Percentiles rank a stretch among this genome's conserved stretches.
Evolutionary conservation across 1,140 invertebrate genomes (phyloP).

Genomic region (Procambarus virginalis): DNA sequence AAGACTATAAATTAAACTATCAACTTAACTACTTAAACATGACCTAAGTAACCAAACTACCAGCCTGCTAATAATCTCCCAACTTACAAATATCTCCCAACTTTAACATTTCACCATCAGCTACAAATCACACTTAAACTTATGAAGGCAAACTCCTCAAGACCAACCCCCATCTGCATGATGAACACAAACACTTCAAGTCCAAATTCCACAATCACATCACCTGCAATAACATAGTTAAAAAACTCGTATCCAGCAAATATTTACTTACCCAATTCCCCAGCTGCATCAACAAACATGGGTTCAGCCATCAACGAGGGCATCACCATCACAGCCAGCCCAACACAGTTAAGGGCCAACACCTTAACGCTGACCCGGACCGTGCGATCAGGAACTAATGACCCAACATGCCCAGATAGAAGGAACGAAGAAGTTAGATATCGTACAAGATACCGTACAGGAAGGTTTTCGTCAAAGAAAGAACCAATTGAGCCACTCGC

Average conservation of each 20-base stretch:
- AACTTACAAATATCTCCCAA: too few species aligned
- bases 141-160: too few species aligned
- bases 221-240: background rate
- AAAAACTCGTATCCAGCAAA: background rate
- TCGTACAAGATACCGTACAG: conserved; percentile 84
- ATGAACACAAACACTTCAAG: too few species aligned
- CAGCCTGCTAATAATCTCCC: too few species aligned
- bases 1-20: too few species aligned
- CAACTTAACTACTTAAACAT: too few species aligned
- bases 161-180: too few species aligned
- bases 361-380: conserved; percentile 90
- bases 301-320: conserved; percentile 82
- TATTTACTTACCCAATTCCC: conserved; percentile 56
- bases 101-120: too few species aligned
- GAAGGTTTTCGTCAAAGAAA: conserved; percentile 80
- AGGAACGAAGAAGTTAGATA: conserved; percentile 85
- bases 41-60: too few species aligned
- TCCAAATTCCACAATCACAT: background rate
- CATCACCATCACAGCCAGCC: conserved; percentile 81
- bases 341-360: conserved; percentile 84
- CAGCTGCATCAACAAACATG: conserved; percentile 73
- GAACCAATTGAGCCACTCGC: conserved; percentile 78
- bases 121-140: too few species aligned
- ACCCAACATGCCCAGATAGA: conserved; percentile 79
- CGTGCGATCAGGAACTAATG: conserved; percentile 80